Conservation (phyloP, 2,797 vertebrate genomes). For the Leptatherina wallacei region DNA sequence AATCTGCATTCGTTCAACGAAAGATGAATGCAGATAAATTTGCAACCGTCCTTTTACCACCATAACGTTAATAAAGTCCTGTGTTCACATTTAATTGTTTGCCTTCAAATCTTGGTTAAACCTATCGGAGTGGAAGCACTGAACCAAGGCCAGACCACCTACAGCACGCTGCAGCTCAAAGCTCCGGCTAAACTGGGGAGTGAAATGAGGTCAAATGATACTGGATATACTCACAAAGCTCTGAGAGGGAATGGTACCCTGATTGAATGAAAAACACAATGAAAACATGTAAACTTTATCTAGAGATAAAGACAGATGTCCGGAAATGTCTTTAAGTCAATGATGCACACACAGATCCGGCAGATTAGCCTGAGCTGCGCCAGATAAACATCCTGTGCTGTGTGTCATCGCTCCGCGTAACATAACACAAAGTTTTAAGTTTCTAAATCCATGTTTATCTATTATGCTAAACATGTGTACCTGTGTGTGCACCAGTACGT, state of each 20-base stretch:
- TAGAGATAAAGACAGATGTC: constrained; percentile 4
- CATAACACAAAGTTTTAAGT: neutral
- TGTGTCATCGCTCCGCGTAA: neutral
- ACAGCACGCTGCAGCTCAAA: constrained; percentile 43
- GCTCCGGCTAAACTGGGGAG: constrained; percentile 29
- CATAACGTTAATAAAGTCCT: constrained; percentile 9
- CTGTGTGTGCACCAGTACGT: constrained; percentile 95
- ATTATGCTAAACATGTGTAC: constrained; percentile 68
- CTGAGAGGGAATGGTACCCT: constrained; percentile 83
- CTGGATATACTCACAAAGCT: constrained; percentile 82
- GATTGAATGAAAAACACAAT: constrained; percentile 72
- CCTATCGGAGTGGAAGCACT: constrained; percentile 39
- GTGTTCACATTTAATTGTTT: constrained; percentile 46
- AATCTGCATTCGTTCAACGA: neutral
- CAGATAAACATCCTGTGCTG: constrained; percentile 12
- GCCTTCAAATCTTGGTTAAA: constrained; percentile 16
- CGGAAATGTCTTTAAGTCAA: constrained; percentile 16
- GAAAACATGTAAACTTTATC: constrained; percentile 34
- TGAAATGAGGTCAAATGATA: constrained; percentile 28
- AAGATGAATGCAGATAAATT: neutral
- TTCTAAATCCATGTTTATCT: neutral
- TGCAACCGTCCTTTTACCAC: neutral
- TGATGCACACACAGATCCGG: neutral
- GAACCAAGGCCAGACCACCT: constrained; percentile 39
- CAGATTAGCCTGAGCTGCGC: neutral